These are phyloP conservation scores for Rallus crepitans DNA, from an alignment of 2,797 vertebrate genomes.

Conservation along the genomic window DNA sequence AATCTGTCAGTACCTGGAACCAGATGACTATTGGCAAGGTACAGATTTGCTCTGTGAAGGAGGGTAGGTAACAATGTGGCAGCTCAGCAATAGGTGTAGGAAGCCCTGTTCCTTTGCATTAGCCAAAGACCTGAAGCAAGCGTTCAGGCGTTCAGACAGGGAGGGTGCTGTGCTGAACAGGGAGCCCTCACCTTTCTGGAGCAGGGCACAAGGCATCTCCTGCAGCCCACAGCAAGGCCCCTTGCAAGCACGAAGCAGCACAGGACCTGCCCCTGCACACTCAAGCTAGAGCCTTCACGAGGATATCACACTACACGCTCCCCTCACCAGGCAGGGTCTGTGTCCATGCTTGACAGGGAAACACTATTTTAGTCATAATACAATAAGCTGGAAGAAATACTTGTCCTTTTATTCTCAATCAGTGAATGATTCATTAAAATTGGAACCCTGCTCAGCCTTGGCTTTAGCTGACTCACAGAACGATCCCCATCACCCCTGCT, in stretches of 20 bases:
- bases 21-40: background rate
- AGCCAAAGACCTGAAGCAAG: background rate
- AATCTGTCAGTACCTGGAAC: background rate
- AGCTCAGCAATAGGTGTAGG: background rate
- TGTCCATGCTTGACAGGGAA: fast-evolving
- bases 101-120: background rate
- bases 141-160: no score
- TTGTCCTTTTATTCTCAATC: background rate
- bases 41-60: background rate
- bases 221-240: background rate
- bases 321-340: fast-evolving
- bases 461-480: background rate
- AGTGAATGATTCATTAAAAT: background rate
- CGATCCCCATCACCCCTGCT: background rate
- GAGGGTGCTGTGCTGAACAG: background rate
- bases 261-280: background rate
- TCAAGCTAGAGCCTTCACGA: fast-evolving
- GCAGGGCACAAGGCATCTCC: fast-evolving
- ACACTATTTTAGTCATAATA: background rate
- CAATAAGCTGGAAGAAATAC: background rate
- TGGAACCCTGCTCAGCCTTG: background rate
- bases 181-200: fast-evolving
- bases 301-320: fast-evolving
- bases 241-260: background rate
- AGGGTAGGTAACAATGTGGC: background rate